phyloP scores from a whole-genome alignment of 2,113 vertebrate species.

The Periophthalmodon schlosseri region DNA sequence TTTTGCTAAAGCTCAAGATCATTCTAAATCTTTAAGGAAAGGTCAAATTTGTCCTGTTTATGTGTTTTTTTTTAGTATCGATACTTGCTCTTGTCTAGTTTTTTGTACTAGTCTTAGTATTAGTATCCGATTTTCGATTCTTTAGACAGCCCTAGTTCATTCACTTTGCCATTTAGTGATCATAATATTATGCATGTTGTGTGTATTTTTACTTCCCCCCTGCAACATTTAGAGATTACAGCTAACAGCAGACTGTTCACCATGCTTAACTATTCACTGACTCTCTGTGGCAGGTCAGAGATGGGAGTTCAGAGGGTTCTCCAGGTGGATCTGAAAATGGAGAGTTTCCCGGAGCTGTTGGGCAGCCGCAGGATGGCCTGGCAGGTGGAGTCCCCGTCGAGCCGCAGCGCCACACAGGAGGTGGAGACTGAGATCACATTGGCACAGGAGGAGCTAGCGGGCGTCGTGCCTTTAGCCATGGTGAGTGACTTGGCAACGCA shows the following conservation, averaged over 20 bases:
- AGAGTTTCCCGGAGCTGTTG: slow-evolving; percentile 84
- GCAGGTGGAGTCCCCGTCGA: slow-evolving; percentile 92
- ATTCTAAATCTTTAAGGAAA: too few relatives aligned
- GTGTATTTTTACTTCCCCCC: slow-evolving; percentile 11
- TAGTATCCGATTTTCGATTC: too few relatives aligned
- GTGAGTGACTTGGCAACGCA: slow-evolving; percentile 76
- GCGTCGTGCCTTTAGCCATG: slow-evolving; percentile 91
- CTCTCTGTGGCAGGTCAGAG: slow-evolving; percentile 78
- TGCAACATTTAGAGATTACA: slow-evolving; percentile 33
- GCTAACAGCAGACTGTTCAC: slow-evolving; percentile 17
- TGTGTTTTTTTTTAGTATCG: too few relatives aligned
- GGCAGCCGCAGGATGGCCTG: slow-evolving; percentile 90
- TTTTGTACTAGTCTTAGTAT: too few relatives aligned
- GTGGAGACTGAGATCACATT: slow-evolving; percentile 86
- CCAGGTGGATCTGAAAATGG: slow-evolving; percentile 90
- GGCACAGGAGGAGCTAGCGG: slow-evolving; percentile 89
- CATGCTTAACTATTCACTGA: slow-evolving; percentile 39
- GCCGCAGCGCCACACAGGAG: slow-evolving; percentile 73
- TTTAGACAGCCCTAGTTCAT: neutral
- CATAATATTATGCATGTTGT: neutral
- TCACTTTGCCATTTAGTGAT: neutral
- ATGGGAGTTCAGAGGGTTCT: slow-evolving; percentile 83
- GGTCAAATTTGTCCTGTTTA: too few relatives aligned
- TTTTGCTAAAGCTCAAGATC: too few relatives aligned
- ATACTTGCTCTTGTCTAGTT: too few relatives aligned